These are phyloP conservation scores for Leucopsar rothschildi DNA, from an alignment of 2,113 vertebrate species.

Conservation along the genomic window DNA sequence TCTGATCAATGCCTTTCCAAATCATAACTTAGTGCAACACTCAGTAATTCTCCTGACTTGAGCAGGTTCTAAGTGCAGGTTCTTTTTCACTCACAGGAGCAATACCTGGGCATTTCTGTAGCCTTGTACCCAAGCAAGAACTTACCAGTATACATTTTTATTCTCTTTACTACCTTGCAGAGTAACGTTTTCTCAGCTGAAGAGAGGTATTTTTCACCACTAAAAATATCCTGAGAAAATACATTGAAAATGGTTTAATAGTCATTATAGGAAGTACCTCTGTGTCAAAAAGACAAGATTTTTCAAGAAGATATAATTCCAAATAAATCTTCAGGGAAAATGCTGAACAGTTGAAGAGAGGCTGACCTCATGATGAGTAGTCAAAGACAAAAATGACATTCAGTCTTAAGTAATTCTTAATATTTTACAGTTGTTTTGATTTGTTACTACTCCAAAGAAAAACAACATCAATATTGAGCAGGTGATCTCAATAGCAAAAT, in stretches of 20 bases:
- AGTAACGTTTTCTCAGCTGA: background rate
- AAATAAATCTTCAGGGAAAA: background rate
- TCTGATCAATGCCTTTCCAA: conserved; percentile 50
- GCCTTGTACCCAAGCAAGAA: background rate
- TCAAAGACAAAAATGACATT: background rate
- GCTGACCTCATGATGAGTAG: rapidly evolving
- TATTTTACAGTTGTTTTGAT: background rate
- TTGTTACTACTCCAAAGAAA: background rate
- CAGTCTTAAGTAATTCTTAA: background rate
- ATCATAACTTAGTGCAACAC: conserved; percentile 19
- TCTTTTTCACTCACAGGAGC: background rate
- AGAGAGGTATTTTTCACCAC: background rate
- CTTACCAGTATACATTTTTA: background rate
- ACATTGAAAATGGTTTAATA: background rate
- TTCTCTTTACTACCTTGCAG: background rate
- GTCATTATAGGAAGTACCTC: background rate
- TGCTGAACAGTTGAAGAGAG: background rate
- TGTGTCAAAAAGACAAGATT: background rate
- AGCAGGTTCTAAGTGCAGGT: background rate
- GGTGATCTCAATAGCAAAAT: background rate
- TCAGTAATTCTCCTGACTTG: conserved; percentile 5
- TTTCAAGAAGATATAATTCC: background rate
- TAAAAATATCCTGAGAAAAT: background rate
- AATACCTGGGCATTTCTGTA: background rate
- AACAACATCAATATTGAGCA: background rate